A percentile compares a stretch with the other conserved stretches of the same genome.
These are phyloP conservation scores for Ernsta delagoae DNA, from an alignment of 2,888 invertebrate species.

Conservation along the genomic window DNA sequence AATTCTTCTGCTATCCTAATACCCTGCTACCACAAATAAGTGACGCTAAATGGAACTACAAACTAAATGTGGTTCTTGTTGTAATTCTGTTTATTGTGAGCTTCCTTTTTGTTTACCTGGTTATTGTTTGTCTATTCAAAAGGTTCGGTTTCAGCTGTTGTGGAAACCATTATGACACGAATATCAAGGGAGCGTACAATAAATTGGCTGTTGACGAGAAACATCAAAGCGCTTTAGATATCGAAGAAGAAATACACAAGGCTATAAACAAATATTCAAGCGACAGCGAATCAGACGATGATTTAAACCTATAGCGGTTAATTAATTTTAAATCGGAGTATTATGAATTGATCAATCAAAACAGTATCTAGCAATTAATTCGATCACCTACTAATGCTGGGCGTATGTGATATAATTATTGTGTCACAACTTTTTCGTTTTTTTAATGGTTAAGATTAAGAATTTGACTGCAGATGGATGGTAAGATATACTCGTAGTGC, in stretches of 20 bases:
- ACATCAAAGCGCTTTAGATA: conserved; percentile 67
- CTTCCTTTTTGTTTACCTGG: conserved; percentile 57
- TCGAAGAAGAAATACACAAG: conserved; percentile 74
- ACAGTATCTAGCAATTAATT: conserved; percentile 38
- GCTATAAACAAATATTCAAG: conserved; percentile 68
- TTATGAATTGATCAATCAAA: conserved; percentile 61
- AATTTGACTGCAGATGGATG: background rate
- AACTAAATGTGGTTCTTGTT: conserved; percentile 69
- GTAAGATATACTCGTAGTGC: conserved; percentile 15
- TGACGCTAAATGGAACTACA: conserved; percentile 74
- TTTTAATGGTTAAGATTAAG: conserved; percentile 3
- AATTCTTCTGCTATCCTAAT: conserved; percentile 80
- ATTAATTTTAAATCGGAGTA: conserved; percentile 58
- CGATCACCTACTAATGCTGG: conserved; percentile 55
- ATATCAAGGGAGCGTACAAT: conserved; percentile 68
- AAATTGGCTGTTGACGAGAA: conserved; percentile 73
- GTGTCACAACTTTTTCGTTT: conserved; percentile 57
- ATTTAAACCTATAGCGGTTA: conserved; percentile 70
- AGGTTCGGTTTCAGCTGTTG: conserved; percentile 54
- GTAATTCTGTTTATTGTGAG: conserved; percentile 63
- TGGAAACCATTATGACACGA: conserved; percentile 62
- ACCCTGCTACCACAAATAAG: conserved; percentile 71
- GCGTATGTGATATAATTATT: conserved; percentile 64
- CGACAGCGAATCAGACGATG: conserved; percentile 75
- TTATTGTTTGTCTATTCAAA: conserved; percentile 58